These are phyloP conservation scores for Gonioctena quinquepunctata DNA, from an alignment of 1,140 invertebrate species.

Conservation along the genomic window DNA sequence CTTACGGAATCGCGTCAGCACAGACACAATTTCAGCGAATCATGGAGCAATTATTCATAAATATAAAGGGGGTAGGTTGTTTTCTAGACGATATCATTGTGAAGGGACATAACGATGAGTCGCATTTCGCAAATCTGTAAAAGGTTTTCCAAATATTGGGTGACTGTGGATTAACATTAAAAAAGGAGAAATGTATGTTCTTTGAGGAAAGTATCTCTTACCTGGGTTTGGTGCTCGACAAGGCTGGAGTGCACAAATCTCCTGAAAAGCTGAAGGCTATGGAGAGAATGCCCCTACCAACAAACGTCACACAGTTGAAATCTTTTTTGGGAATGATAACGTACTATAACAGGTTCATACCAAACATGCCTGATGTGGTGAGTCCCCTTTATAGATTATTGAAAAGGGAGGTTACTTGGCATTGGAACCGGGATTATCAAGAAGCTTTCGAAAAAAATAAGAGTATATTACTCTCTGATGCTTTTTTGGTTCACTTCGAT, in stretches of 20 bases:
- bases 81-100: constrained; percentile 50
- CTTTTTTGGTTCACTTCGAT: constrained; percentile 34
- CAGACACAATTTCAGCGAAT: constrained; percentile 54
- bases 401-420: constrained; percentile 52
- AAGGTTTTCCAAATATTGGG: constrained; percentile 29
- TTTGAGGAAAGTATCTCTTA: constrained; percentile 19
- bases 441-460: constrained; percentile 41
- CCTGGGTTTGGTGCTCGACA: constrained; percentile 49
- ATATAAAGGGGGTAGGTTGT: constrained; percentile 40
- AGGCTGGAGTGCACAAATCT: constrained; percentile 44
- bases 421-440: constrained; percentile 36
- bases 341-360: constrained; percentile 46
- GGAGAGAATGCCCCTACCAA: constrained; percentile 31
- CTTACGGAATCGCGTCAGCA: constrained; percentile 57
- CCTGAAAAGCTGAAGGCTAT: constrained; percentile 51
- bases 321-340: constrained; percentile 27
- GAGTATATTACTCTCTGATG: constrained; percentile 38
- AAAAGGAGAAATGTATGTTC: neutral
- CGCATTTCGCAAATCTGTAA: constrained; percentile 31
- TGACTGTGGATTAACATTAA: constrained; percentile 5
- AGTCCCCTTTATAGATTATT: constrained; percentile 7
- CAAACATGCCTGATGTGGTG: constrained; percentile 43
- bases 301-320: constrained; percentile 27
- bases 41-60: constrained; percentile 47
- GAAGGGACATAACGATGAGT: constrained; percentile 1